phyloP scores from a whole-genome alignment of 2,113 vertebrate species.

The Laterallus jamaicensis region DNA sequence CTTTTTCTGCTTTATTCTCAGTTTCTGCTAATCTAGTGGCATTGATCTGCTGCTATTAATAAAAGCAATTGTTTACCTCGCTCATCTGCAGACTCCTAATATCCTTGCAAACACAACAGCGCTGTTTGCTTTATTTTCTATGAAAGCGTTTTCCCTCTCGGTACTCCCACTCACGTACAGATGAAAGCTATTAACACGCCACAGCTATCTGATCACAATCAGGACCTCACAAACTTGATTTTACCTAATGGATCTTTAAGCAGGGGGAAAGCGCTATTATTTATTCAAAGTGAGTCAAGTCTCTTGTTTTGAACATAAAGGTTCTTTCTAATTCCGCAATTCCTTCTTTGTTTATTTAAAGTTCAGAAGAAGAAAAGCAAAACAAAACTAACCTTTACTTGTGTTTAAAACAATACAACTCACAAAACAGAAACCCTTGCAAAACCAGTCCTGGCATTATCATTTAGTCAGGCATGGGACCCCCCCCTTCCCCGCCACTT shows the following conservation, averaged over 20 bases:
- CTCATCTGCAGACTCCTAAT: neutral
- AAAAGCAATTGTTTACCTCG: constrained; percentile 13
- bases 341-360: constrained; percentile 3
- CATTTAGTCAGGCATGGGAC: neutral
- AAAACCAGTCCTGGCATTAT: neutral
- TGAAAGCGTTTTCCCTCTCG: neutral
- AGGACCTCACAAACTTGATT: constrained; percentile 10
- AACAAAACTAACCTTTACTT: neutral
- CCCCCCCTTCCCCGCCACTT: neutral
- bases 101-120: constrained; percentile 9
- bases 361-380: neutral
- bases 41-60: constrained; percentile 51
- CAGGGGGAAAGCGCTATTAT: neutral
- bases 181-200: neutral
- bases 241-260: constrained; percentile 25
- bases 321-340: neutral
- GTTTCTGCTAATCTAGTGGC: constrained; percentile 7
- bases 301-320: neutral
- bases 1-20: neutral
- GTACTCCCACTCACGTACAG: neutral
- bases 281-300: constrained; percentile 21
- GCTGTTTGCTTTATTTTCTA: constrained; percentile 4
- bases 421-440: neutral
- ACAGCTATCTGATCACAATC: neutral
- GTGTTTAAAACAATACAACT: neutral